phyloP scores from a whole-genome alignment of 2,797 vertebrate species.

The Thunnus albacares region DNA sequence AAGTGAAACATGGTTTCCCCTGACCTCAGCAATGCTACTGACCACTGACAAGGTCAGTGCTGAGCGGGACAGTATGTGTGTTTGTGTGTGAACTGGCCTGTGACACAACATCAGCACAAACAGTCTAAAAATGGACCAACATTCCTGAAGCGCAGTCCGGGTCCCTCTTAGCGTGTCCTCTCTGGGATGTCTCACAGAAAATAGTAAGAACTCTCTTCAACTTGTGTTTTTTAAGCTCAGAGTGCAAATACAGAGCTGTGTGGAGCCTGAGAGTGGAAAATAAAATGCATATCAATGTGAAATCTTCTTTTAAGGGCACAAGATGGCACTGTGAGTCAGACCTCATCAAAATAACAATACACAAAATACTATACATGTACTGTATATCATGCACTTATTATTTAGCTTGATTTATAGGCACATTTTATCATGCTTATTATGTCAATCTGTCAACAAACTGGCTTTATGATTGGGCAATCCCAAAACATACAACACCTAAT shows the following conservation, averaged over 20 bases:
- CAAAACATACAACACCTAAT: constrained; percentile 8
- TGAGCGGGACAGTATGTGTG: constrained; percentile 43
- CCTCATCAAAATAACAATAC: background rate
- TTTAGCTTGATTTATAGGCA: constrained; percentile 3
- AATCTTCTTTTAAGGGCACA: background rate
- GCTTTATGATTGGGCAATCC: background rate
- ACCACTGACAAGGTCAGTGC: constrained; percentile 68
- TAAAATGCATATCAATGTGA: background rate
- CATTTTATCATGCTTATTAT: background rate
- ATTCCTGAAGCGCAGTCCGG: constrained; percentile 58
- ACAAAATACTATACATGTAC: background rate
- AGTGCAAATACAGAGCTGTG: background rate
- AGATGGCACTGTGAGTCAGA: constrained; percentile 4
- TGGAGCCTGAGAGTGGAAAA: constrained; percentile 1
- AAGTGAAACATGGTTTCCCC: constrained; percentile 53
- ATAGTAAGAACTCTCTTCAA: constrained; percentile 10
- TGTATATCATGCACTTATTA: background rate
- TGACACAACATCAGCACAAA: constrained; percentile 76
- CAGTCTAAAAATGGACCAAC: constrained; percentile 71
- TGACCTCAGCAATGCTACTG: constrained; percentile 50
- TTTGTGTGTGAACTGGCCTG: constrained; percentile 60
- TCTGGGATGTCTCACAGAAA: constrained; percentile 51
- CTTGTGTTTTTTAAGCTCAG: background rate
- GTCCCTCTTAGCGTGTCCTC: constrained; percentile 30
- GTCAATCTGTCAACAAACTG: background rate